Evolutionary conservation across 1,140 invertebrate species (phyloP).

Genomic region (Eurosta solidaginis): DNA sequence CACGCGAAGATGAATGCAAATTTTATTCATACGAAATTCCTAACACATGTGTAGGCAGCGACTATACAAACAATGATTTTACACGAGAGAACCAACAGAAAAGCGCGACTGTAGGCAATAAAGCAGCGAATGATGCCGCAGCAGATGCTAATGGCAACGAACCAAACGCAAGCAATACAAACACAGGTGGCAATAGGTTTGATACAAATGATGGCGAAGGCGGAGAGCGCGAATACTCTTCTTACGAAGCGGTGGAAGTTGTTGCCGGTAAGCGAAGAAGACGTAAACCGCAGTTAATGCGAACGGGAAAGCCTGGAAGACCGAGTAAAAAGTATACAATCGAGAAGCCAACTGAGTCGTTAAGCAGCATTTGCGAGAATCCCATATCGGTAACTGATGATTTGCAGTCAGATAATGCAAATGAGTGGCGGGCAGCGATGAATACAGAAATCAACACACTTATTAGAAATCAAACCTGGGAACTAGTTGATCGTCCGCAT

Average conservation of each 20-base stretch:
- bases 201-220: not conserved
- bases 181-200: too few relatives aligned
- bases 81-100: too few relatives aligned
- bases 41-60: too few relatives aligned
- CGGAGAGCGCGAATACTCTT: not conserved
- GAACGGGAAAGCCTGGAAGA: not conserved
- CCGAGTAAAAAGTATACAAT: not conserved
- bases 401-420: not conserved
- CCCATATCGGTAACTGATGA: conserved; percentile 31
- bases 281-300: not conserved
- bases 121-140: too few relatives aligned
- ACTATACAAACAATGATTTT: too few relatives aligned
- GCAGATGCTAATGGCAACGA: too few relatives aligned
- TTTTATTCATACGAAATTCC: too few relatives aligned
- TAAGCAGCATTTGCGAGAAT: not conserved
- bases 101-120: too few relatives aligned
- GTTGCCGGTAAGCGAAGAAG: not conserved
- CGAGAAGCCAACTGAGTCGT: not conserved
- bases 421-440: conserved; percentile 40
- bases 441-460: too few relatives aligned
- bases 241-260: not conserved
- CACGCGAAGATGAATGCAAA: too few relatives aligned
- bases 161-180: too few relatives aligned
- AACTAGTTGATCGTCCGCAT: conserved; percentile 34
- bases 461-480: conserved; percentile 37